Evolutionary conservation across 2,113 vertebrate genomes (phyloP).

Genomic region (Cryptotis parvus): DNA sequence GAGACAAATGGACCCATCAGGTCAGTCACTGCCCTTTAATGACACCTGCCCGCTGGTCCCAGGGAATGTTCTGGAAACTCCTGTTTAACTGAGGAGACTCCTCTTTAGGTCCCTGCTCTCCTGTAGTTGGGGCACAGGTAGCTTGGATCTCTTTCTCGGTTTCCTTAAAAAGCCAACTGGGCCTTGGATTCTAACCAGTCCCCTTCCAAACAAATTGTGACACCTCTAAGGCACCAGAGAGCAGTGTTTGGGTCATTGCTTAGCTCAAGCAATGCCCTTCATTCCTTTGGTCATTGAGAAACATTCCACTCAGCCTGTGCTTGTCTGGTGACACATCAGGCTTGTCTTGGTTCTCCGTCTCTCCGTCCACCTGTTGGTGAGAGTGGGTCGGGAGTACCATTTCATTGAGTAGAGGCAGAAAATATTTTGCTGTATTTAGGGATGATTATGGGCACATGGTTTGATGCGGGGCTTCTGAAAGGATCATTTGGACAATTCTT

Average conservation of each 20-base stretch:
- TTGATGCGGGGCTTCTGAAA: slow-evolving; percentile 25
- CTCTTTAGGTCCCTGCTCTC: neutral
- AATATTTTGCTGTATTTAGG: neutral
- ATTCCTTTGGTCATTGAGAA: neutral
- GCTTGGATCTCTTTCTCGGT: neutral
- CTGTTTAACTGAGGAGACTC: neutral
- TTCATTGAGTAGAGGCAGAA: neutral
- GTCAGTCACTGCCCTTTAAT: slow-evolving; percentile 81
- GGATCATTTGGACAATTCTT: slow-evolving; percentile 19
- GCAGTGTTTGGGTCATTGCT: neutral
- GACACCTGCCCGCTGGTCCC: neutral
- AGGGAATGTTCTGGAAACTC: neutral
- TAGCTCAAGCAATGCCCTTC: neutral
- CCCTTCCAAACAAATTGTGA: neutral
- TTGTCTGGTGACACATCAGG: neutral
- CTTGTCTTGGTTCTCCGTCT: neutral
- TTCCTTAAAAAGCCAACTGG: neutral
- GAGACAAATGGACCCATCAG: slow-evolving; percentile 92
- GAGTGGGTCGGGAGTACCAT: neutral
- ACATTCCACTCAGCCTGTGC: neutral
- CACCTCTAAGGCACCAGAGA: neutral
- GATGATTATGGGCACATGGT: neutral
- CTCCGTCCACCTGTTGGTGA: neutral
- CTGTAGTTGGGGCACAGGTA: neutral
- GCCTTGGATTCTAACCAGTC: neutral